Conservation (phyloP, 2,113 vertebrate species). For the Nothobranchius kuhntae region DNA sequence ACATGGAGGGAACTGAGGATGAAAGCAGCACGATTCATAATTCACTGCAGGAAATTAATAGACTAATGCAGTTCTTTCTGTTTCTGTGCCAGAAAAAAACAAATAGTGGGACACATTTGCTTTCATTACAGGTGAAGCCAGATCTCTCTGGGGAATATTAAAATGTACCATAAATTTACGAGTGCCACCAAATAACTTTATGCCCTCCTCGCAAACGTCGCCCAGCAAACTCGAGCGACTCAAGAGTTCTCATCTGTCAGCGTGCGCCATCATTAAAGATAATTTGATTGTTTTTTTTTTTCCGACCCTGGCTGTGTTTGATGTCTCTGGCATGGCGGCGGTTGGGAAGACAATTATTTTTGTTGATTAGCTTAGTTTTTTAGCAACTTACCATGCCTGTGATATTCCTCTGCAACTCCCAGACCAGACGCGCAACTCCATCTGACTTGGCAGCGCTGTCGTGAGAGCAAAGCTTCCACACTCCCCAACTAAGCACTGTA, state of each 20-base stretch:
- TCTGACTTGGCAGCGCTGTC: conserved; percentile 71
- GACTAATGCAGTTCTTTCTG: conserved; percentile 59
- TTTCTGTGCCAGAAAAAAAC: conserved; percentile 53
- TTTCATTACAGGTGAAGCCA: conserved; percentile 72
- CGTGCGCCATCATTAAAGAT: conserved; percentile 74
- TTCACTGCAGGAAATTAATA: conserved; percentile 74
- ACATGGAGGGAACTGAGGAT: conserved; percentile 61
- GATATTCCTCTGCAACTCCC: conserved; percentile 77
- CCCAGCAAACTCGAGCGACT: conserved; percentile 32
- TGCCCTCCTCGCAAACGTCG: conserved; percentile 39
- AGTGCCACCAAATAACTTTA: conserved; percentile 24
- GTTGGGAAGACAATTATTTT: conserved; percentile 73
- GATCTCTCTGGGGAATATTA: conserved; percentile 52
- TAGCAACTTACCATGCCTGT: conserved; percentile 68
- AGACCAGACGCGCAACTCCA: conserved; percentile 75
- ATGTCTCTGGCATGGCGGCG: conserved; percentile 68
- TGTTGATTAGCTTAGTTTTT: conserved; percentile 75
- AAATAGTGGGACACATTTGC: conserved; percentile 51
- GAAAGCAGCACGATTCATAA: conserved; percentile 71
- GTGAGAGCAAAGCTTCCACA: conserved; percentile 66
- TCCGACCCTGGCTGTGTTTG: conserved; percentile 62
- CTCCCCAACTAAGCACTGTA: conserved; percentile 57
- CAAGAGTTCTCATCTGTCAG: conserved; percentile 61
- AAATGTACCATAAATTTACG: conserved; percentile 35
- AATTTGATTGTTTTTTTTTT: conserved; percentile 73